Evolutionary conservation across 64 coral and sea anemone species (phyloP), one percentile per base, ranked within the genome.

Genomic region (Astreopora myriophthalma): DNA sequence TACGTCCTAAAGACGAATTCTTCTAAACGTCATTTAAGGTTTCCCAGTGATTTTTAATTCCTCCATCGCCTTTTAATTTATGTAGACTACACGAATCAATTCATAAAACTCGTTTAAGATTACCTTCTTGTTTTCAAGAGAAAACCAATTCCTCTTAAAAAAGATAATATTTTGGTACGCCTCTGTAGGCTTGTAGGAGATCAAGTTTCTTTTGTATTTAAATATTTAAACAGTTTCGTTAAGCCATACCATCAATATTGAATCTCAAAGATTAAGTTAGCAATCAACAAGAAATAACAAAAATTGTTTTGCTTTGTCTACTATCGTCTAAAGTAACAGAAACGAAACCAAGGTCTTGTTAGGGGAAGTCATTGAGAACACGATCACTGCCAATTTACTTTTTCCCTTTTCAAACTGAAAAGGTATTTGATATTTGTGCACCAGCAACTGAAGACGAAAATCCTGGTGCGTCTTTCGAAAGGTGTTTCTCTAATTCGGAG

Each of bases 181-280:
- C 58, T 28, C 55, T 38, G 2, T 26, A 38, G 1, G 31, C 32
- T 24, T 63, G 22, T 34, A 26, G 31, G 34, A 8, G 79, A 83
- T 83, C 79, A 83, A 64, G 57, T 83, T 83, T 83, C 79, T 83
- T 83, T 83, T 83, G 79, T 61, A 65, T 63, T 83, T 83, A 83
- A 83, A 83, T 83, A 83, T 83, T 83, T 83, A 83, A 83, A 83
- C 79, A 83, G 55, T 63, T 83, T 83, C 79, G 79, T 57, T 83
- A 37, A 57, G 32, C 79, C 79, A 83, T 83, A 83, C 33, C 79
- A 83, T 83, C 79, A 83, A 83, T 83, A 83, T 83, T 83, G 79
- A 83, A 83, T 64, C 79, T 63, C 61, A 83, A 83, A 83, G 79
- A 83, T 83, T 83, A 83, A 64, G 55, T 83, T 63, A n/a, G 79